Evolutionary conservation across 2,113 vertebrate genomes (phyloP).

Genomic region (Hipposideros armiger): DNA sequence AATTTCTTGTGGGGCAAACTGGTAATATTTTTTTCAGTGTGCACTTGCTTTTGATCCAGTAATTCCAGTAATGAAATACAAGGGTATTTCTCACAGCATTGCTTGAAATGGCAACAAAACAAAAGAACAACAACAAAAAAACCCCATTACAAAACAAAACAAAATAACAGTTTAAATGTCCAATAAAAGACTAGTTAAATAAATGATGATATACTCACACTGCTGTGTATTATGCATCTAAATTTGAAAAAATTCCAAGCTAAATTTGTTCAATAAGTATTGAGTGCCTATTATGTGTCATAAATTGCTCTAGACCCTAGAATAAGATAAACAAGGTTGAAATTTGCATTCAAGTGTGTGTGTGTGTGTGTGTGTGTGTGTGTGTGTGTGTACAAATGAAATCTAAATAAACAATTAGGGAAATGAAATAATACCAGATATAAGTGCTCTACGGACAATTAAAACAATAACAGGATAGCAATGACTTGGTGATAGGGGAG

Average conservation of each 20-base stretch:
- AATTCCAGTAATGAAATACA: not conserved
- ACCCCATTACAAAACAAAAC: not conserved
- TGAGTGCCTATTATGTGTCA: not conserved
- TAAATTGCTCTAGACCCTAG: not conserved
- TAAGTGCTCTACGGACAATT: not conserved
- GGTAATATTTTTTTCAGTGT: not conserved
- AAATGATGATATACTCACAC: not conserved
- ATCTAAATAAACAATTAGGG: not conserved
- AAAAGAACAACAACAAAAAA: not conserved
- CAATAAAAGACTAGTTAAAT: not conserved
- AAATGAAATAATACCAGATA: not conserved
- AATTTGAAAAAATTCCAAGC: not conserved
- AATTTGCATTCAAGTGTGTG: not conserved
- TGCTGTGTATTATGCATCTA: not conserved
- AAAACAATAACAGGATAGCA: not conserved
- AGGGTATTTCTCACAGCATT: not conserved
- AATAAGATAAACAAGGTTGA: not conserved
- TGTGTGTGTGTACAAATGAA: not conserved
- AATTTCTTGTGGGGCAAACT: not conserved
- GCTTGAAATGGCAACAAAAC: not conserved
- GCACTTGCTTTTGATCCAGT: not conserved
- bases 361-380: not conserved
- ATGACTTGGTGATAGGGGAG: not conserved
- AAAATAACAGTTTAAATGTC: not conserved
- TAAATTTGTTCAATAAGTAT: not conserved